Conservation (phyloP, 2,888 invertebrate species). For the Pristionchus arcanus region DNA sequence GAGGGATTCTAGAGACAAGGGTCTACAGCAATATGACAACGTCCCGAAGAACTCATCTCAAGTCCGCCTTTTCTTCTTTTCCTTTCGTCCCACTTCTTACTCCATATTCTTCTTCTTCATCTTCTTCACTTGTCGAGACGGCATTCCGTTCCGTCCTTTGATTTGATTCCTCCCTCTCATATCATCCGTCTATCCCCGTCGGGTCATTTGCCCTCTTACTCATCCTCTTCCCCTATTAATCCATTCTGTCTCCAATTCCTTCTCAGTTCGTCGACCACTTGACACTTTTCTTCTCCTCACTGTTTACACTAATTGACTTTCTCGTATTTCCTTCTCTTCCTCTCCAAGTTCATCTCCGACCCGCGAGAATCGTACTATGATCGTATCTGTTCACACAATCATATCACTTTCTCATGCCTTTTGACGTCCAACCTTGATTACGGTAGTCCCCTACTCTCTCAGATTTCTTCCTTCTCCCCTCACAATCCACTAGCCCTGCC, state of each 20-base stretch:
- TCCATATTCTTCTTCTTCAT: conserved; percentile 36
- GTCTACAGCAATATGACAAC: conserved; percentile 43
- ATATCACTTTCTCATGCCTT: not conserved
- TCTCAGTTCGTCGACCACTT: conserved; percentile 57
- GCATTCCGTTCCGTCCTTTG: not conserved
- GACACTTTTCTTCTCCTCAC: conserved; percentile 46
- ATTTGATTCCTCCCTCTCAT: conserved; percentile 30
- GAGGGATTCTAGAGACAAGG: conserved; percentile 30
- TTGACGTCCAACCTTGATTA: not conserved
- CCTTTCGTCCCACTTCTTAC: conserved; percentile 1
- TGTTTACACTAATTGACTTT: conserved; percentile 42
- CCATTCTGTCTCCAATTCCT: conserved; percentile 2
- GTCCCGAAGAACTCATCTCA: conserved; percentile 49
- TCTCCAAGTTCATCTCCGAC: conserved; percentile 11
- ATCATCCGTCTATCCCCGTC: not conserved
- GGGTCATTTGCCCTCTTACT: conserved; percentile 12
- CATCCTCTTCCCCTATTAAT: not conserved
- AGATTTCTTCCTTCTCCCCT: not conserved
- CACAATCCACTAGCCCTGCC: conserved; percentile 33
- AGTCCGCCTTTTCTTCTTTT: conserved; percentile 28
- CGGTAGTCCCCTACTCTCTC: not conserved
- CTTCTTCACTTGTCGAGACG: not conserved
- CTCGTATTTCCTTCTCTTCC: conserved; percentile 53
- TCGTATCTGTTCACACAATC: not conserved
- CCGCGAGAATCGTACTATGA: not conserved